Evolutionary conservation across 2,797 vertebrate species (phyloP), one percentile per base, ranked within the genome.

Genomic region (Sebastes trivittatus): DNA sequence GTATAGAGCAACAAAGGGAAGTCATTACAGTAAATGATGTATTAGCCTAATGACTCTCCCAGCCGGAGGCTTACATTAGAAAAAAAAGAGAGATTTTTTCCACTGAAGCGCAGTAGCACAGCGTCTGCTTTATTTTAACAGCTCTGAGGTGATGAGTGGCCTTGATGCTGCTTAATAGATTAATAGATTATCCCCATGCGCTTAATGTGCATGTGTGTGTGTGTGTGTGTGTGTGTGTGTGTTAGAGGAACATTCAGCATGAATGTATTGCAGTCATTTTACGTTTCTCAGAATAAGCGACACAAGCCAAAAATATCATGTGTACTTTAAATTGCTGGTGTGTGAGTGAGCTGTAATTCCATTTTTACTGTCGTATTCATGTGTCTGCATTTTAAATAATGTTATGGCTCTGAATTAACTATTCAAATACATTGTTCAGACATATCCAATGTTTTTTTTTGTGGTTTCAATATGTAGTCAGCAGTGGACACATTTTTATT

Each of bases 161-260:
- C 81, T 63, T 27, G 61, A 81, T 83, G 68, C 82, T 78, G 69
- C 46, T 74, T 83, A 66, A 81, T 78, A 87, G 84, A 88, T 82
- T 80, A 87, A 80, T 84, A 86, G 75, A 83, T 85, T 82, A 84
- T 72, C 65, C 77, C 58, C 6, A 16, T 56, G 60, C 71, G 73
- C 20, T 30, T 38, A 6, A 36, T 85, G 55, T 49, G 29, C 29
- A 7, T 58, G 54, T 64, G 46, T 49, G 58, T 60, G 59, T 54
- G 49, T 54, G 49, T 54, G 52, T 22, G n/a, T 55, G 52, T 25
- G 55, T 59, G 42, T 58, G 54, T 55, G 55, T 25, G 23, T 56
- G 23, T 8, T 1, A 10, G 22, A 38, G 20, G 23, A 70, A 67
- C 38, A 46, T 62, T 67, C n/a, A 34, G 59, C 13, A 49, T 58